phyloP scores from a whole-genome alignment of 2,888 invertebrate species.

The Aethes cnicana region DNA sequence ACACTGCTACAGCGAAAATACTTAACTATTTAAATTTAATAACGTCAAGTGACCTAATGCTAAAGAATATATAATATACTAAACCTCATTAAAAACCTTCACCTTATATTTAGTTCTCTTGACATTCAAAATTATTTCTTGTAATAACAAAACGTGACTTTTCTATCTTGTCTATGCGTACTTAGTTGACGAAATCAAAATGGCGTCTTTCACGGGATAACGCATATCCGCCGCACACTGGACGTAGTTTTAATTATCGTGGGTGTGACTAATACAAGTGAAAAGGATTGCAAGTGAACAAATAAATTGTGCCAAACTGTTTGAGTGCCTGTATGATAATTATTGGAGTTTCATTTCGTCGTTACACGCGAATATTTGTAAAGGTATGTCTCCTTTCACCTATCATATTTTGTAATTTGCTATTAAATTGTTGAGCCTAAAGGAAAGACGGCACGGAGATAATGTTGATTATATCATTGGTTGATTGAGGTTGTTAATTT shows the following conservation, averaged over 20 bases:
- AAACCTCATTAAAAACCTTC: no score
- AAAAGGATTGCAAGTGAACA: conserved; percentile 64
- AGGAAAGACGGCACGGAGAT: conserved; percentile 29
- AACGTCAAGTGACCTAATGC: no score
- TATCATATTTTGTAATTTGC: conserved; percentile 51
- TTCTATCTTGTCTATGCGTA: conserved; percentile 60
- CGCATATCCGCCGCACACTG: conserved; percentile 73
- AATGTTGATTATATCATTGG: conserved; percentile 21
- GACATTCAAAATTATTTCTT: no score
- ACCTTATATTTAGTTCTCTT: no score
- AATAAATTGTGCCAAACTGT: conserved; percentile 57
- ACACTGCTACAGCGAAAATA: no score
- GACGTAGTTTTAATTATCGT: conserved; percentile 54
- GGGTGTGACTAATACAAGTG: conserved; percentile 58
- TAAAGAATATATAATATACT: no score
- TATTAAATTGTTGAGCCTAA: conserved; percentile 44
- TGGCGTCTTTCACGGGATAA: conserved; percentile 78
- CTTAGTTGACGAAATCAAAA: conserved; percentile 82
- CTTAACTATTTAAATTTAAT: no score
- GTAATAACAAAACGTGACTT: conserved; percentile 39
- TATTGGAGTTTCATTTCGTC: conserved; percentile 47
- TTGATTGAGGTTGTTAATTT: conserved; percentile 40
- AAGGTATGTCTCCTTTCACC: conserved; percentile 81
- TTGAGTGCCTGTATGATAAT: conserved; percentile 45
- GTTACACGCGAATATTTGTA: conserved; percentile 49